Evolutionary conservation across 2,888 invertebrate species (phyloP).

Genomic region (Idaea straminata): DNA sequence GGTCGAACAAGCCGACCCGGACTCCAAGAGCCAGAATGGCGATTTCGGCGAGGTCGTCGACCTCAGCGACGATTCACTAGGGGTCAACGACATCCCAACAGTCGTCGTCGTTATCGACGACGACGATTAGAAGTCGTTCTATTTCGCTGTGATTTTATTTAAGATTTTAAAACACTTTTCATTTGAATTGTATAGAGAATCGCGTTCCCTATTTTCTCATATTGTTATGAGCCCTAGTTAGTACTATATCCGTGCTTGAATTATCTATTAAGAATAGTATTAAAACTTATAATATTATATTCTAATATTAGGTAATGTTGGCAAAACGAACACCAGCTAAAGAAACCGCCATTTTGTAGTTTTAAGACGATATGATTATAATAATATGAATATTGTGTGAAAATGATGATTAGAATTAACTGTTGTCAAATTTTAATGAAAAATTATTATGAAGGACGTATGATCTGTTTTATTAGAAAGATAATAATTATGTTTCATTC

Average conservation of each 20-base stretch:
- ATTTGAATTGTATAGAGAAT: background rate
- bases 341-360: background rate
- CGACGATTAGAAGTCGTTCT: slow-evolving; percentile 15
- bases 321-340: background rate
- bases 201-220: background rate
- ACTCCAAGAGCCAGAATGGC: slow-evolving; percentile 10
- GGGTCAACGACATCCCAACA: slow-evolving; percentile 36
- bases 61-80: slow-evolving; percentile 51
- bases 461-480: background rate
- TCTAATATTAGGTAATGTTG: background rate
- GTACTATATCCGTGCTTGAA: background rate
- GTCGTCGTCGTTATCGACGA: slow-evolving; percentile 58
- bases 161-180: background rate
- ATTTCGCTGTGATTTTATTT: slow-evolving; percentile 4
- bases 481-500: background rate
- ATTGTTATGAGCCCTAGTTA: background rate
- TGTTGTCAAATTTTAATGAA: slow-evolving; percentile 1
- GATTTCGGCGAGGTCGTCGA: slow-evolving; percentile 36
- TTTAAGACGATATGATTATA: background rate
- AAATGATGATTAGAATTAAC: background rate
- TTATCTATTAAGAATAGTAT: background rate
- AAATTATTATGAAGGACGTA: background rate
- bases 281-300: background rate
- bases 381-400: background rate
- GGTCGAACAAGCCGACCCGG: slow-evolving; percentile 30